Percentiles rank a stretch among this genome's conserved stretches.
Evolutionary conservation across 2,888 invertebrate species (phyloP).

Genomic region (Aplocera efformata): DNA sequence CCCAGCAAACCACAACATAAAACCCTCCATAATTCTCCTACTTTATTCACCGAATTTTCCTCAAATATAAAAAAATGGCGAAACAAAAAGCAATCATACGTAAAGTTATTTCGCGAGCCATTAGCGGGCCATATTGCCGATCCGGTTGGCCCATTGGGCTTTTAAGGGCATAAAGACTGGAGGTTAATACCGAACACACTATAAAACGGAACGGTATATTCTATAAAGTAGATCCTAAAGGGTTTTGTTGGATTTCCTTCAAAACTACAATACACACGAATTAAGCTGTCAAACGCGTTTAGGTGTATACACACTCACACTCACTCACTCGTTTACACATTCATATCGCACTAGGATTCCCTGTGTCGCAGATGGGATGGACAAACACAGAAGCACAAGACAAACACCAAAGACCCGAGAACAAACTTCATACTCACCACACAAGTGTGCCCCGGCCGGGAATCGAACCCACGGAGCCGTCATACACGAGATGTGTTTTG

Average conservation of each 20-base stretch:
- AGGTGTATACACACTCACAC: no score
- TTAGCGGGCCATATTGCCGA: slow-evolving; percentile 37
- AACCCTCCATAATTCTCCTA: neutral
- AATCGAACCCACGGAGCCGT: no score
- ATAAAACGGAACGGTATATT: slow-evolving; percentile 25
- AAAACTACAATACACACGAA: slow-evolving; percentile 26
- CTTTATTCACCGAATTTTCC: slow-evolving; percentile 4
- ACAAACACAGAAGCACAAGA: no score
- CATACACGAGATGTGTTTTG: no score
- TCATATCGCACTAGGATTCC: no score
- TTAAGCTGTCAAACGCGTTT: no score
- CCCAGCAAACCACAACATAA: no score
- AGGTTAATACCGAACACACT: slow-evolving; percentile 25
- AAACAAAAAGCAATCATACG: slow-evolving; percentile 36
- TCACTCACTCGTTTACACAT: no score
- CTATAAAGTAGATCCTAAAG: slow-evolving; percentile 23
- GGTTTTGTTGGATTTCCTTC: slow-evolving; percentile 19
- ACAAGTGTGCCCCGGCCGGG: no score
- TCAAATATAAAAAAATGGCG: slow-evolving; percentile 10
- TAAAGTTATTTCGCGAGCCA: slow-evolving; percentile 43
- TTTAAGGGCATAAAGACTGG: slow-evolving; percentile 14
- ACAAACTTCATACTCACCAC: no score
- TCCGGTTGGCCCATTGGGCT: slow-evolving; percentile 29
- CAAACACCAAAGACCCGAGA: no score
- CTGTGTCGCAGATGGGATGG: no score